Evolutionary conservation across 2,888 invertebrate genomes (phyloP), one percentile per base, ranked within the genome.

Genomic region (Brenthis hecate): DNA sequence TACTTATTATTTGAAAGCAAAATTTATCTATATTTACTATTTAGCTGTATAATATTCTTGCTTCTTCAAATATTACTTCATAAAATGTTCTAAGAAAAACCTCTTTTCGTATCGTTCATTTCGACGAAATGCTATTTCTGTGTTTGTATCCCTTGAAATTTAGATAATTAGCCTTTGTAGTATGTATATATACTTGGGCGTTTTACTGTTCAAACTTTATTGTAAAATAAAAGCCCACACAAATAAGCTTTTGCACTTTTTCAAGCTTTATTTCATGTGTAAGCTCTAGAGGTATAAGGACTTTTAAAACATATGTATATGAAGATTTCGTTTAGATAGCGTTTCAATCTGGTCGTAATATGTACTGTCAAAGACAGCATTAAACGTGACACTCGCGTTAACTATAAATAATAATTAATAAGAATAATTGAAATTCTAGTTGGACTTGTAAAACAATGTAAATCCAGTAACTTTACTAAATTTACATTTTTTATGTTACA

Each of bases 121-220:
- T 47, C n/a, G 58, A 14, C 23, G 48, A 28, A 58, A 28, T 16
- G 50, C 32, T 60, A 60, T 50, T 60, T 60, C n/a, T 6, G 47
- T 14, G 19, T 16, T 48, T 28, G 28, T 11, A 28, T 60, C 50
- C 50, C 3, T 5, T 13, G 48, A 50, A 60, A 28, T 23, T n/a
- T 48, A 8, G 28, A 60, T 60, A 50, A 60, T 60, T 60, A 60
- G 28, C 60, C 50, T 60, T 50, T 58, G n/a, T 50, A 13, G 16
- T n/a, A 23, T 28, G 23, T 28, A n/a, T 13, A 23, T 28, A n/a
- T 13, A 23, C 6, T 60, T 5, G 50, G 48, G 50, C n/a, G 14
- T 32, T 60, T 60, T 11, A 50, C 13, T 50, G 8, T 50, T n/a
- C 13, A n/a, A 48, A 28, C n/a, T 28, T 48, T 60, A 28, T 4